Evolutionary conservation across 2,797 vertebrate species (phyloP).

Genomic region (Bryconaethiops microstoma): DNA sequence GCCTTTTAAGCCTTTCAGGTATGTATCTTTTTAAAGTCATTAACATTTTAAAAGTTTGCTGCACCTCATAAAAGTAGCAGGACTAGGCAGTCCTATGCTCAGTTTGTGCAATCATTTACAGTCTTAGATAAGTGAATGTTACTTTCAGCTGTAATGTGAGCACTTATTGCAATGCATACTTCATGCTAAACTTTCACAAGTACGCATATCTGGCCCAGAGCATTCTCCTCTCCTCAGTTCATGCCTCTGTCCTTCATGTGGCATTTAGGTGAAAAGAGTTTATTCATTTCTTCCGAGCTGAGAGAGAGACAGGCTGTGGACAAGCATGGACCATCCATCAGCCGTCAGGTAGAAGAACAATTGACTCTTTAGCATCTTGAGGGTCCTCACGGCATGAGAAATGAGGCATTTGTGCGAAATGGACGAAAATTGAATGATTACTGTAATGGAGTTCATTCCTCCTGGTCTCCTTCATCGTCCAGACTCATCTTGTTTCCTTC

Average conservation of each 20-base stretch:
- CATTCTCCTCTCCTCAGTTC: background rate
- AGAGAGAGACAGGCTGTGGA: conserved; percentile 37
- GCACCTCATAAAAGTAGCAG: too few relatives aligned
- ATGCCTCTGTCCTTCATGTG: background rate
- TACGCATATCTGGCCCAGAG: background rate
- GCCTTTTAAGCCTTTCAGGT: background rate
- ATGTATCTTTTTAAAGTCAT: too few relatives aligned
- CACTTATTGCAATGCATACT: background rate
- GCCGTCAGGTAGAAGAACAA: conserved; percentile 16
- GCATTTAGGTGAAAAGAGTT: conserved; percentile 56
- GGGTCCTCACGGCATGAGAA: conserved; percentile 19
- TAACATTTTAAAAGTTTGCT: too few relatives aligned
- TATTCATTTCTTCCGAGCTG: conserved; percentile 61
- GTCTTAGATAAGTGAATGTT: background rate
- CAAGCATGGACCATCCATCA: conserved; percentile 50
- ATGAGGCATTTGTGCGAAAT: conserved; percentile 7
- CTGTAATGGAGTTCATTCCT: conserved; percentile 15
- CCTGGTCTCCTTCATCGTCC: conserved; percentile 14
- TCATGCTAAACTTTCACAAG: background rate
- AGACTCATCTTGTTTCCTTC: background rate
- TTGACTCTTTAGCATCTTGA: conserved; percentile 14
- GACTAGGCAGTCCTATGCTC: background rate
- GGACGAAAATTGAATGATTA: conserved; percentile 21
- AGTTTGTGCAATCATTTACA: too few relatives aligned
- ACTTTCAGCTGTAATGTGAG: background rate